Base-by-base conservation (phyloP, 2,888 invertebrate species). In the Synergus itoensis region DNA sequence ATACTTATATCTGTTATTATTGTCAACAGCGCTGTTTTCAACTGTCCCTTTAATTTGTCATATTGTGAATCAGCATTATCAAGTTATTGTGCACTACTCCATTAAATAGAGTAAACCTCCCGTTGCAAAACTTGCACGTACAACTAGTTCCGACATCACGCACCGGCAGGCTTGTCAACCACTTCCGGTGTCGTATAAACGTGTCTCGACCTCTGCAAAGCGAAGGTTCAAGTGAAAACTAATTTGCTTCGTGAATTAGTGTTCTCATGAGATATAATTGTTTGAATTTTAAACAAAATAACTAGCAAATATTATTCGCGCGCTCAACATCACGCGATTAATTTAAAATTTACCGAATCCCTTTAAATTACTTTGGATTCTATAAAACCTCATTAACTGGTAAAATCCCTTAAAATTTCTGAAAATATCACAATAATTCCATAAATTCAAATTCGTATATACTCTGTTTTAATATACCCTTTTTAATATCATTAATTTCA, bases 171-270 rank as follows among this genome's bases (percentile, higher is more conserved):
- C 45, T 69, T 69, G 48, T 69, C 69, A 69, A 16, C 16, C 69
- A 48, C 48, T 69, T 69, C 69, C 69, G 21, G 48, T 69, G 69
- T 48, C 69, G 69, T 48, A 69, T 69, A 69, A 69, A 69, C 69
- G 69, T 48, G 45, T 69, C 69, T 48, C 69, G 21, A 45, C 69
- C 48, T 12, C 28, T 36, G 28, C 48, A 28, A 69, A 69, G 45
- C 14, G 69, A 21, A 12, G 28, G 48, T 45, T 48, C 36, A 16
- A 21, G 21, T n/a, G 69, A 69, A 69, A 69, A 69, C 48, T 69
- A 69, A 69, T 48, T 57, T 48, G 69, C 28, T 69, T 69, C n/a
- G n/a, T 28, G 69, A 69, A 69, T 69, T 69, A 69, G 16, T 11
- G 45, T 28, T 69, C 48, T 16, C 48, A 28, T 7, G 48, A 18